These are phyloP conservation scores for Arrhopalites spinosus DNA, from an alignment of 2,888 invertebrate genomes.

Conservation along the genomic window DNA sequence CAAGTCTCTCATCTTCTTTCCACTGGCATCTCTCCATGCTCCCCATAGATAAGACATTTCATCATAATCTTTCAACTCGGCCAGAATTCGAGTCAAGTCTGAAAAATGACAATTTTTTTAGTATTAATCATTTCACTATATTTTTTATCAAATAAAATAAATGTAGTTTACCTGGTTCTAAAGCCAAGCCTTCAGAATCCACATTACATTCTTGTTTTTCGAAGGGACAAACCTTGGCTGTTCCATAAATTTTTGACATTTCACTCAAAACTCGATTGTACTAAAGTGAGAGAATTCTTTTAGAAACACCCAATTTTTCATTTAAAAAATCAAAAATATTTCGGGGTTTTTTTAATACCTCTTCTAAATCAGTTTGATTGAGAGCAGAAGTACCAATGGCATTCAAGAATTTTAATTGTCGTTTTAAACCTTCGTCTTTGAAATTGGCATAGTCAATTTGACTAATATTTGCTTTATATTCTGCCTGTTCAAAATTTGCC, in stretches of 20 bases:
- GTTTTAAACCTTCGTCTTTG: slow-evolving; percentile 68
- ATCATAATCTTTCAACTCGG: slow-evolving; percentile 73
- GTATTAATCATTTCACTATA: neutral
- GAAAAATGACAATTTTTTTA: slow-evolving; percentile 57
- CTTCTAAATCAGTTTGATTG: slow-evolving; percentile 67
- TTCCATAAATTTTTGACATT: slow-evolving; percentile 79
- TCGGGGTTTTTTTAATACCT: too few relatives aligned
- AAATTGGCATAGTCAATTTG: slow-evolving; percentile 65
- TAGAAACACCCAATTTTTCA: too few relatives aligned
- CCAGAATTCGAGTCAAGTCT: slow-evolving; percentile 72
- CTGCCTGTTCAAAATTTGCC: slow-evolving; percentile 72
- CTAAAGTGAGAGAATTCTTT: too few relatives aligned
- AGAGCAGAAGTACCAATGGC: slow-evolving; percentile 75
- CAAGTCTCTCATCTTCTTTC: slow-evolving; percentile 73
- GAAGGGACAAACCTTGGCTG: slow-evolving; percentile 72
- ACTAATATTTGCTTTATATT: slow-evolving; percentile 70
- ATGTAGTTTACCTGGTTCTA: slow-evolving; percentile 61
- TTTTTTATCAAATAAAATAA: neutral
- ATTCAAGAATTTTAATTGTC: slow-evolving; percentile 73
- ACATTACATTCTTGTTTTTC: slow-evolving; percentile 60
- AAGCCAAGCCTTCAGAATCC: slow-evolving; percentile 62
- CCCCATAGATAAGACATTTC: slow-evolving; percentile 79
- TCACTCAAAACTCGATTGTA: slow-evolving; percentile 62
- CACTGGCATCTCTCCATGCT: slow-evolving; percentile 79
- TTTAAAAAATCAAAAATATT: too few relatives aligned